phyloP scores from a whole-genome alignment of 2,113 vertebrate species.

The Forbesichthys papilliferus region DNA sequence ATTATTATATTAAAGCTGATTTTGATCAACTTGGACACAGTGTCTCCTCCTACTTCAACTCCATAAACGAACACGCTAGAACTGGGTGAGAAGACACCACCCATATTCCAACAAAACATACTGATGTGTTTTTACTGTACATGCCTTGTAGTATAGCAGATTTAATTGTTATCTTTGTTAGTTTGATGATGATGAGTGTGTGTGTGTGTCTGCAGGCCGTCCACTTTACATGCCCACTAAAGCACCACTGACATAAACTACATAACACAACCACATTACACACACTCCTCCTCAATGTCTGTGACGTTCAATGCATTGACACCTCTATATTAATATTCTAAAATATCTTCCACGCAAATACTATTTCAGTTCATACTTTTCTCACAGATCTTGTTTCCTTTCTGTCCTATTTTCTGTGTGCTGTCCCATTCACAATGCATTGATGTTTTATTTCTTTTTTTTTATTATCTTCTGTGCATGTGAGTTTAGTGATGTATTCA shows the following conservation, averaged over 20 bases:
- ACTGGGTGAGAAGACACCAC: too few relatives aligned
- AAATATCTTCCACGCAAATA: slow-evolving; percentile 14
- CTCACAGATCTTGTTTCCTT: slow-evolving; percentile 17
- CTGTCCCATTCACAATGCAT: slow-evolving; percentile 12
- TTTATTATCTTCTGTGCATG: too few relatives aligned
- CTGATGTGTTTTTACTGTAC: too few relatives aligned
- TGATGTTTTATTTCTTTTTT: neutral
- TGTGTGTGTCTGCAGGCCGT: slow-evolving; percentile 10
- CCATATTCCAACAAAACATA: too few relatives aligned
- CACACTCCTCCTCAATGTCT: slow-evolving; percentile 18
- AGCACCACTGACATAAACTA: slow-evolving; percentile 16
- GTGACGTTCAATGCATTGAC: slow-evolving; percentile 41
- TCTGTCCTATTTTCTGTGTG: slow-evolving; percentile 27
- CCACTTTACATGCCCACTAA: slow-evolving; percentile 35
- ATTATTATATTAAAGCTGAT: too few relatives aligned
- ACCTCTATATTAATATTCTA: slow-evolving; percentile 44
- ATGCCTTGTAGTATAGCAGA: too few relatives aligned
- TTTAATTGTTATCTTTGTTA: neutral
- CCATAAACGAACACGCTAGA: too few relatives aligned
- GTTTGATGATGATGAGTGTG: neutral
- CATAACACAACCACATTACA: neutral
- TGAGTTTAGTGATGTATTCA: too few relatives aligned
- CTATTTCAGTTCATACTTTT: slow-evolving; percentile 11
- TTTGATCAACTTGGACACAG: too few relatives aligned
- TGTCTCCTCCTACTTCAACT: too few relatives aligned